These are phyloP conservation scores for Pica pica DNA, from an alignment of 2,113 vertebrate genomes.

Conservation along the genomic window DNA sequence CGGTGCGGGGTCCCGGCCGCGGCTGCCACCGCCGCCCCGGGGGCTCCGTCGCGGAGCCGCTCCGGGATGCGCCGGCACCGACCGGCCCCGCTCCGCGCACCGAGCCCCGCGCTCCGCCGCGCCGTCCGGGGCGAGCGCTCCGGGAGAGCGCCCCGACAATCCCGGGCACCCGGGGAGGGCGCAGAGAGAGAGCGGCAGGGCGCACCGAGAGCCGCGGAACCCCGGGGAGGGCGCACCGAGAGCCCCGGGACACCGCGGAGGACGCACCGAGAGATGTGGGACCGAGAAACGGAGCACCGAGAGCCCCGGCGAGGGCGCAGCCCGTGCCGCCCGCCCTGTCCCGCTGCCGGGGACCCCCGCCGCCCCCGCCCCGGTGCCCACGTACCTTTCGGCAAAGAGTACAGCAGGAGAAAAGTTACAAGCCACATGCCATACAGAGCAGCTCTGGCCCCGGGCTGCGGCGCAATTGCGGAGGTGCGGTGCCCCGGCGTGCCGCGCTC, in stretches of 20 bases:
- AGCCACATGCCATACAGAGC: constrained; percentile 99
- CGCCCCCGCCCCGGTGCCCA: not conserved
- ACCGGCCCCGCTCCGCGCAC: not conserved
- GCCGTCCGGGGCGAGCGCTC: not conserved
- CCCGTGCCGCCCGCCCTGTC: not conserved
- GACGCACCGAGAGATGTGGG: not conserved
- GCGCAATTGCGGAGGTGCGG: constrained; percentile 87
- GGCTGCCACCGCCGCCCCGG: not conserved
- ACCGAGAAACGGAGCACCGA: not conserved
- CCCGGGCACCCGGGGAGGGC: not conserved
- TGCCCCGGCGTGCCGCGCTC: constrained; percentile 85
- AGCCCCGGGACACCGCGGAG: not conserved
- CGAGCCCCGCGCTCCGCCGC: not conserved
- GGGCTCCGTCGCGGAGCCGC: not conserved
- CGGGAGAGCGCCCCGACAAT: not conserved
- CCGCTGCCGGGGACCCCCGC: not conserved
- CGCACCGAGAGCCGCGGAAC: not conserved
- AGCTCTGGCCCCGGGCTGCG: constrained; percentile 86
- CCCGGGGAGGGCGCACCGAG: not conserved
- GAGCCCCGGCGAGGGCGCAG: not conserved
- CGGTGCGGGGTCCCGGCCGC: not conserved
- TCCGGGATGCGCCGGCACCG: not conserved
- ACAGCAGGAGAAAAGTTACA: constrained; percentile 99
- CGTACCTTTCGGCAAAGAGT: constrained; percentile 94
- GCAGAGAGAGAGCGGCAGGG: not conserved